These are phyloP conservation scores for Paedocypris micromegethes DNA, from an alignment of 2,797 vertebrate genomes.

Conservation along the genomic window DNA sequence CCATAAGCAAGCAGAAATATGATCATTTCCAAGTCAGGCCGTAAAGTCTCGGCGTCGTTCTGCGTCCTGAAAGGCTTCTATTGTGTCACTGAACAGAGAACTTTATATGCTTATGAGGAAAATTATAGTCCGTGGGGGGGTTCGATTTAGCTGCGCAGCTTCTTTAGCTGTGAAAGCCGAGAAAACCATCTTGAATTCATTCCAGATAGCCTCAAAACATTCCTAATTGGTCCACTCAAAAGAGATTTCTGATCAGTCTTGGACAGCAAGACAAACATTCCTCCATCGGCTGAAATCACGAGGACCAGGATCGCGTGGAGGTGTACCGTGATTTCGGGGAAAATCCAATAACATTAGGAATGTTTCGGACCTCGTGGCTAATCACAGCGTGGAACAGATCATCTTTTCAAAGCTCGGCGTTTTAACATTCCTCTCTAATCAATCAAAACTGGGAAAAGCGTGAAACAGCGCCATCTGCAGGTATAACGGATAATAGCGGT, in stretches of 20 bases:
- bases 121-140: too few relatives aligned
- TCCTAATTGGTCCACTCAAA: conserved; percentile 9
- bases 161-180: too few relatives aligned
- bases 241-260: conserved; percentile 1
- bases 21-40: conserved; percentile 24
- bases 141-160: too few relatives aligned
- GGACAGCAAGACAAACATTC: neutral
- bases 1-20: conserved; percentile 17
- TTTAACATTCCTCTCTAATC: neutral
- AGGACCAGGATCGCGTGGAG: conserved; percentile 5
- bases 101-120: conserved; percentile 14
- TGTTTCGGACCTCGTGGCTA: conserved; percentile 5
- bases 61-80: conserved; percentile 31
- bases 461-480: conserved; percentile 17
- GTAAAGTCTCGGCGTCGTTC: conserved; percentile 7
- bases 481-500: neutral
- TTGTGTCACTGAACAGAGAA: conserved; percentile 48
- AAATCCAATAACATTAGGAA: conserved; percentile 40
- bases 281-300: conserved; percentile 19
- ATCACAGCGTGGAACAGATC: conserved; percentile 28
- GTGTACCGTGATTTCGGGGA: conserved; percentile 19
- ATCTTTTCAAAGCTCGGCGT: conserved; percentile 29
- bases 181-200: too few relatives aligned
- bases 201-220: conserved; percentile 13
- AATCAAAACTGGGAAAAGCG: neutral